Percentiles rank a stretch among this genome's conserved stretches.
These are phyloP conservation scores for Ammodytes dubius DNA, from an alignment of 2,113 vertebrate genomes.

Conservation along the genomic window DNA sequence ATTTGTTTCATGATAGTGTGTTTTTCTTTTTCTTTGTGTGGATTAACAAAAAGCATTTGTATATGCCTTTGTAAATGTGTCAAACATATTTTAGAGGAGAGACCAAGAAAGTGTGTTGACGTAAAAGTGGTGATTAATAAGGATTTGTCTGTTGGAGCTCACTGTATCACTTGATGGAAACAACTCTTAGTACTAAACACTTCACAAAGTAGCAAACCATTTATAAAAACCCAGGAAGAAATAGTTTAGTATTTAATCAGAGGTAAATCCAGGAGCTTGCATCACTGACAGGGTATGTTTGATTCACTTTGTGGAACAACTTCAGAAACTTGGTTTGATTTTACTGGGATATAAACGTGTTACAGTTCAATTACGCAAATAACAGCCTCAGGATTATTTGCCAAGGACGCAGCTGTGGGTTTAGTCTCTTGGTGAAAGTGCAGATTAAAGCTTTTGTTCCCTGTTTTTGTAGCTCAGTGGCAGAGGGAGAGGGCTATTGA, in stretches of 20 bases:
- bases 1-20: background rate
- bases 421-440: slow-evolving; percentile 51
- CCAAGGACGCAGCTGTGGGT: slow-evolving; percentile 43
- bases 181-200: background rate
- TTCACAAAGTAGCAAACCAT: background rate
- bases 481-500: slow-evolving; percentile 27
- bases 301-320: background rate
- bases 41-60: background rate
- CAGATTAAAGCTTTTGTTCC: slow-evolving; percentile 69
- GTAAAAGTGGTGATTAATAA: background rate
- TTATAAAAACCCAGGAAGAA: background rate
- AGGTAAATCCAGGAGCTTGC: background rate
- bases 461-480: slow-evolving; percentile 46
- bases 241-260: background rate
- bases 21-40: background rate
- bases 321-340: background rate
- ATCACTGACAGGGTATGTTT: background rate
- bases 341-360: slow-evolving; percentile 14
- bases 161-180: background rate
- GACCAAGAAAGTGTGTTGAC: background rate
- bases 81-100: background rate
- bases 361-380: slow-evolving; percentile 29
- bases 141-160: background rate
- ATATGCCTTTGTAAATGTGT: background rate
- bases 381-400: slow-evolving; percentile 50